These are phyloP conservation scores for Himalopsyche tibetana DNA, from an alignment of 2,888 invertebrate species.

Conservation along the genomic window DNA sequence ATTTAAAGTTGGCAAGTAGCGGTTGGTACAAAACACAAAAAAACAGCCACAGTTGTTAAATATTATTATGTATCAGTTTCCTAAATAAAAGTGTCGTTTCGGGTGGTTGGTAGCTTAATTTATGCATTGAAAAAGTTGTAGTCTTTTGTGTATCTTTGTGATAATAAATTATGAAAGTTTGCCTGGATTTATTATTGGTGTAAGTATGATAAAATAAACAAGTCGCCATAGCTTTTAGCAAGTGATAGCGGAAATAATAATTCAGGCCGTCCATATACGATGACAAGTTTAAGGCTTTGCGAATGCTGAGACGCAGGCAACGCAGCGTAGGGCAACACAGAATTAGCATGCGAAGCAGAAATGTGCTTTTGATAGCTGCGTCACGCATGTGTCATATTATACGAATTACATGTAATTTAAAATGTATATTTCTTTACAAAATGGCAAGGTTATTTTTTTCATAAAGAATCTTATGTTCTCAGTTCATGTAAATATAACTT, in stretches of 20 bases:
- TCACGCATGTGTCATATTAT: too few species aligned
- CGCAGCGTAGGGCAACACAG: too few species aligned
- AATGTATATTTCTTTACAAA: too few species aligned
- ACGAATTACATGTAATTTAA: too few species aligned
- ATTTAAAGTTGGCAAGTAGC: not conserved
- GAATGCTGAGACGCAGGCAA: too few species aligned
- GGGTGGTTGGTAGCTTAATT: not conserved
- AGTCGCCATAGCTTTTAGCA: not conserved
- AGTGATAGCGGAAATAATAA: not conserved
- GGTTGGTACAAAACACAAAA: not conserved
- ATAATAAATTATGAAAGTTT: conserved; percentile 13
- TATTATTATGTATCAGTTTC: not conserved
- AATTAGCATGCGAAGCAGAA: too few species aligned
- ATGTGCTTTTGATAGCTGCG: too few species aligned
- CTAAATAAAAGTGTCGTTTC: not conserved
- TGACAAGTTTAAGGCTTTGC: too few species aligned
- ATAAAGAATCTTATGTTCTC: too few species aligned
- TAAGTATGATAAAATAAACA: conserved; percentile 20
- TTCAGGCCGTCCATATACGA: too few species aligned
- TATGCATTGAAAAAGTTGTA: conserved; percentile 18
- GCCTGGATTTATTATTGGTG: not conserved
- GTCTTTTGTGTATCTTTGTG: not conserved
- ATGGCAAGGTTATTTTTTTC: too few species aligned
- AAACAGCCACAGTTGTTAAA: not conserved
- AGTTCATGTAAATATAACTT: too few species aligned